Conservation (phyloP, 2,113 vertebrate genomes). For the Chaetodon trifascialis region DNA sequence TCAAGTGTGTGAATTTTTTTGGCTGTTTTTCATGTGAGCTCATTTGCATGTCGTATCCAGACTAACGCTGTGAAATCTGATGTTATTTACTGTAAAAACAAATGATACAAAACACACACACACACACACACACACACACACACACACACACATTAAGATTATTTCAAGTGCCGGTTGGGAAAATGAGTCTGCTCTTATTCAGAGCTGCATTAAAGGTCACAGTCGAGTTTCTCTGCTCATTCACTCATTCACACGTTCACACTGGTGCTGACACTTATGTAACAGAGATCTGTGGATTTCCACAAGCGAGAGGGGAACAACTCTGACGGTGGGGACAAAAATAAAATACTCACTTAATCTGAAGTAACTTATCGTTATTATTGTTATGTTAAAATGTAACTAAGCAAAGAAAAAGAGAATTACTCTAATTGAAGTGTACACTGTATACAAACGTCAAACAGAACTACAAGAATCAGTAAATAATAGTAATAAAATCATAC, state of each 20-base stretch:
- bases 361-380: background rate
- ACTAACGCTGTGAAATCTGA: background rate
- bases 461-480: background rate
- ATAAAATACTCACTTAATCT: background rate
- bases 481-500: no score
- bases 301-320: background rate
- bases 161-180: background rate
- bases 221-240: constrained; percentile 28
- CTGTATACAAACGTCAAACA: background rate
- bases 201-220: background rate
- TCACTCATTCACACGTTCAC: constrained; percentile 37
- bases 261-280: constrained; percentile 25
- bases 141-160: background rate
- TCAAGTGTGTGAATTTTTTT: constrained; percentile 47
- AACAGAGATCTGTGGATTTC: background rate
- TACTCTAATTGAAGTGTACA: background rate
- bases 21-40: constrained; percentile 1
- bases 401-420: background rate
- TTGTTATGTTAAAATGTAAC: background rate
- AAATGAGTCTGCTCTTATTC: background rate
- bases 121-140: background rate
- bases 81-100: background rate
- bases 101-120: no score
- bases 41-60: constrained; percentile 1
- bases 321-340: background rate